Evolutionary conservation across 2,113 vertebrate species (phyloP).

Genomic region (Mormoops blainvillei): DNA sequence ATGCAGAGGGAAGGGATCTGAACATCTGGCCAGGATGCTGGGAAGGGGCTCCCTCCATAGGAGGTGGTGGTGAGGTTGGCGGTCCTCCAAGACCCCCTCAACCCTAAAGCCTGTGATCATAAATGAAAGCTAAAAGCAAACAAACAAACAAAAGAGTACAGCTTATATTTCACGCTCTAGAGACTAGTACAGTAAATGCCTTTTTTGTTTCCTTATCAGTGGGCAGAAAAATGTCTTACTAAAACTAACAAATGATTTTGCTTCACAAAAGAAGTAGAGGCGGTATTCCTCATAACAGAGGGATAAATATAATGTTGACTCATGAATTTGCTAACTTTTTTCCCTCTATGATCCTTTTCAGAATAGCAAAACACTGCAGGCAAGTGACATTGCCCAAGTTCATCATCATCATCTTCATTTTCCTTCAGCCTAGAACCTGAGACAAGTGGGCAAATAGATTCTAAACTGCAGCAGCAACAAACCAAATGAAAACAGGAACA

Average conservation of each 20-base stretch:
- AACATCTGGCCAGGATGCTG: background rate
- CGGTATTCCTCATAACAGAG: background rate
- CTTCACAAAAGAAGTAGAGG: slow-evolving; percentile 28
- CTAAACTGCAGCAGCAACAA: background rate
- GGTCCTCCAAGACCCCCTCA: background rate
- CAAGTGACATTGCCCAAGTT: background rate
- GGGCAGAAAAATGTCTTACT: slow-evolving; percentile 16
- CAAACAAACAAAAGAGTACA: background rate
- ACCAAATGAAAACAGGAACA: background rate
- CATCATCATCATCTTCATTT: background rate
- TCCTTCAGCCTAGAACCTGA: background rate
- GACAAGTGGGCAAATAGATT: background rate
- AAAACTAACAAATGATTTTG: slow-evolving; percentile 47
- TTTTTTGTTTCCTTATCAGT: slow-evolving; percentile 38
- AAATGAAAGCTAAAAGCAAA: slow-evolving; percentile 23
- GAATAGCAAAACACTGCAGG: background rate
- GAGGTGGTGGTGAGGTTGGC: background rate
- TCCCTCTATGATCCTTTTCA: background rate
- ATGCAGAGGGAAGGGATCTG: background rate
- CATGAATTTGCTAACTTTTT: background rate
- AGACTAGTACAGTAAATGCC: slow-evolving; percentile 15
- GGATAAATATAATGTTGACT: slow-evolving; percentile 12
- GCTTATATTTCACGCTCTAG: slow-evolving; percentile 16
- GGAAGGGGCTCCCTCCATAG: background rate
- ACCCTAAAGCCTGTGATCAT: background rate